Evolutionary conservation across 2,113 vertebrate species (phyloP).

Genomic region (Ciconia stormi): DNA sequence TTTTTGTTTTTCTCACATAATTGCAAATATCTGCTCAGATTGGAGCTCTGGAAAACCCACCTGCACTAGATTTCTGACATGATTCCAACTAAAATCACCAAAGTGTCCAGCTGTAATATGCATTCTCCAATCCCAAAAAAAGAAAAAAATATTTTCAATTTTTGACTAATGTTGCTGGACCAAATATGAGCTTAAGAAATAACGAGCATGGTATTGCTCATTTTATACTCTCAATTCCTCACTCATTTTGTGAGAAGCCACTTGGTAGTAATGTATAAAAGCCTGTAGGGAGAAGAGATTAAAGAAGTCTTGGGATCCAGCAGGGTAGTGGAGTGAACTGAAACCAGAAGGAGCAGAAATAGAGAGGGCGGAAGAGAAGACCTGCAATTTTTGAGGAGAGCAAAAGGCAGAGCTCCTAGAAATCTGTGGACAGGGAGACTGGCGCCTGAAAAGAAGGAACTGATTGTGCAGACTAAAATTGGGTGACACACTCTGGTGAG

Average conservation of each 20-base stretch:
- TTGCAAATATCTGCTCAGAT: neutral
- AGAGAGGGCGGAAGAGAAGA: neutral
- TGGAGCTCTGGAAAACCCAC: neutral
- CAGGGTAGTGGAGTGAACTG: neutral
- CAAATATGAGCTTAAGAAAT: neutral
- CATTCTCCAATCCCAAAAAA: neutral
- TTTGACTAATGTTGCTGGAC: neutral
- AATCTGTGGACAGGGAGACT: neutral
- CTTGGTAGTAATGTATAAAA: rapidly evolving
- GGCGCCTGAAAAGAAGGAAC: neutral
- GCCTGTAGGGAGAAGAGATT: neutral
- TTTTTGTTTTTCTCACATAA: neutral
- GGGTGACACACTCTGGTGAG: neutral
- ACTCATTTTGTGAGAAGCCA: neutral
- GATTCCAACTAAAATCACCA: neutral
- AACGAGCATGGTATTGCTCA: neutral
- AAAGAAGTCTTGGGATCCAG: neutral
- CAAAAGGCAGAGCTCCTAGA: neutral
- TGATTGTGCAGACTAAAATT: neutral
- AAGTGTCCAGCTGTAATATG: neutral
- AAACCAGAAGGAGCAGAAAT: neutral
- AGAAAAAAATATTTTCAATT: neutral
- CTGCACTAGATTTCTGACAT: neutral
- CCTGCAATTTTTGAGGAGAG: neutral
- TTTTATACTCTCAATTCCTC: neutral